These are phyloP conservation scores for Blastobasis adustella DNA, from an alignment of 2,888 invertebrate genomes.

Conservation along the genomic window DNA sequence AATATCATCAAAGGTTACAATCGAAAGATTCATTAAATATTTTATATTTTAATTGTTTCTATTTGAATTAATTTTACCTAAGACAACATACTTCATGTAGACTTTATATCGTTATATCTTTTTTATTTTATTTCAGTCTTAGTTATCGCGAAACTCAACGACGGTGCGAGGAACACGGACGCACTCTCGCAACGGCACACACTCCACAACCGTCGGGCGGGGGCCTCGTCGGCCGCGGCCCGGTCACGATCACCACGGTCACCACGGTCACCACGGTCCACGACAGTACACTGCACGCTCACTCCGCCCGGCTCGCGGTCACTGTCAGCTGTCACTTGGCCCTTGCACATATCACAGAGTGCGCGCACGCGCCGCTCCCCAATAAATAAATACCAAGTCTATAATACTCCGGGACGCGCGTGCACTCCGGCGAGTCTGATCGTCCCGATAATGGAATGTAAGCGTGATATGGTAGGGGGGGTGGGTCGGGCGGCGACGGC, in stretches of 20 bases:
- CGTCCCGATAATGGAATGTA: constrained; percentile 72
- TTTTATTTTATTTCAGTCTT: constrained; percentile 72
- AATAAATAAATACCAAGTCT: constrained; percentile 71
- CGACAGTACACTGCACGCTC: constrained; percentile 9
- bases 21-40: constrained; percentile 68
- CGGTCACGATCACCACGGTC: neutral
- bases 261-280: constrained; percentile 4
- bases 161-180: constrained; percentile 59
- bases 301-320: constrained; percentile 20
- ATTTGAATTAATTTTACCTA: constrained; percentile 72
- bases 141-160: constrained; percentile 68
- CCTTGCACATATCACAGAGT: constrained; percentile 37
- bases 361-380: constrained; percentile 36
- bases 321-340: constrained; percentile 17
- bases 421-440: constrained; percentile 47
- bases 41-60: constrained; percentile 67
- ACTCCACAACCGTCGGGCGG: constrained; percentile 27
- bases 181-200: constrained; percentile 36
- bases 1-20: constrained; percentile 55
- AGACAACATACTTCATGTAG: constrained; percentile 69
- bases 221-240: constrained; percentile 5
- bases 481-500: constrained; percentile 25
- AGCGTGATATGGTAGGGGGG: constrained; percentile 57
- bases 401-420: constrained; percentile 62
- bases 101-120: constrained; percentile 68